A percentile compares a stretch with the other conserved stretches of the same genome.
Conservation (phyloP, 2,113 vertebrate species). For the Myrmophylax atrothorax region DNA sequence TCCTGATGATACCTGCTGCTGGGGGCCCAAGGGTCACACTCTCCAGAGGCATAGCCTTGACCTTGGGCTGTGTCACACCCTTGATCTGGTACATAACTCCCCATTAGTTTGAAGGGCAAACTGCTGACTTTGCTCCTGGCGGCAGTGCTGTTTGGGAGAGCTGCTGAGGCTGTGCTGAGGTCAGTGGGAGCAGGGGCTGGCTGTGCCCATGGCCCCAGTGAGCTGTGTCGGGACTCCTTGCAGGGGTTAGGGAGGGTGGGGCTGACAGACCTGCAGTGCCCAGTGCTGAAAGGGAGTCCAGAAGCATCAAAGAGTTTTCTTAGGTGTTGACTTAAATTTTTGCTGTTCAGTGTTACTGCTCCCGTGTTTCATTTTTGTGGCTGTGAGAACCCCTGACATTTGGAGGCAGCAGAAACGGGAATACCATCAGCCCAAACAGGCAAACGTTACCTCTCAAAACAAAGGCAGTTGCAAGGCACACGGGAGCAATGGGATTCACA, state of each 20-base stretch:
- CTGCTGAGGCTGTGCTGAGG: not conserved
- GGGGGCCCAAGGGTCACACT: not conserved
- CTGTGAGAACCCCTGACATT: not conserved
- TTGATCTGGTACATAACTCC: not conserved
- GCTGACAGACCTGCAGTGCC: not conserved
- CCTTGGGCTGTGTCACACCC: not conserved
- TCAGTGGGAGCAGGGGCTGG: not conserved
- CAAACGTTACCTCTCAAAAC: not conserved
- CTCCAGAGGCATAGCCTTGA: not conserved
- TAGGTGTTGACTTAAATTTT: not conserved
- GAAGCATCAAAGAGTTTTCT: not conserved
- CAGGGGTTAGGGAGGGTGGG: accelerated
- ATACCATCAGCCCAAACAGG: not conserved
- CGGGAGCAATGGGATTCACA: not conserved
- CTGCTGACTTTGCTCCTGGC: not conserved
- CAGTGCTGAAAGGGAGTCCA: not conserved
- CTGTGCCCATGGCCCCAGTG: accelerated
- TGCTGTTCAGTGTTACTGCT: not conserved
- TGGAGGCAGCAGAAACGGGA: not conserved
- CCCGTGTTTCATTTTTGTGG: not conserved
- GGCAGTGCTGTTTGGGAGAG: not conserved
- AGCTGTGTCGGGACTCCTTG: not conserved
- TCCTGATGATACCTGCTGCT: not conserved
- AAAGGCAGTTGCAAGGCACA: not conserved
- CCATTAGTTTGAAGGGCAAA: not conserved